Evolutionary conservation across 2,797 vertebrate genomes (phyloP).

Genomic region (Typhlichthys subterraneus): DNA sequence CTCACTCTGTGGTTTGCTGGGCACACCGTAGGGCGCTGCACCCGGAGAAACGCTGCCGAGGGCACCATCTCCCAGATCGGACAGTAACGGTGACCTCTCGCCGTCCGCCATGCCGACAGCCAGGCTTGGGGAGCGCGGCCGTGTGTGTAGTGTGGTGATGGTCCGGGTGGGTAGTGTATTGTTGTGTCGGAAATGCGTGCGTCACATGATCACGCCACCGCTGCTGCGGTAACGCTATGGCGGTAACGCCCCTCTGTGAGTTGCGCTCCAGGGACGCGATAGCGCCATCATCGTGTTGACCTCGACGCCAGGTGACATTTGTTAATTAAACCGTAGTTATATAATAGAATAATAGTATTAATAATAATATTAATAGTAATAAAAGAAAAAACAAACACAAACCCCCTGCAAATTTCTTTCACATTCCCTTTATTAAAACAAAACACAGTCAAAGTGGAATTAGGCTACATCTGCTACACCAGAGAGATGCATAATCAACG

Average conservation of each 20-base stretch:
- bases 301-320: not conserved
- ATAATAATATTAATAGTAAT: too few relatives aligned
- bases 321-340: not conserved
- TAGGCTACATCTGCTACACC: too few relatives aligned
- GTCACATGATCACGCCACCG: slow-evolving; percentile 74
- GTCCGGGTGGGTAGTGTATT: slow-evolving; percentile 61
- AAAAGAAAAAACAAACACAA: too few relatives aligned
- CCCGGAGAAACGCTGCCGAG: slow-evolving; percentile 82
- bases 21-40: slow-evolving; percentile 76
- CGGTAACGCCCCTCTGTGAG: slow-evolving; percentile 19
- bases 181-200: slow-evolving; percentile 76
- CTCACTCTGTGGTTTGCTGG: slow-evolving; percentile 87
- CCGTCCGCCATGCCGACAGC: slow-evolving; percentile 87
- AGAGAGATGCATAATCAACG: too few relatives aligned
- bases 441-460: too few relatives aligned
- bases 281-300: too few relatives aligned
- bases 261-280: too few relatives aligned
- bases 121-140: slow-evolving; percentile 49
- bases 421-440: too few relatives aligned
- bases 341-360: too few relatives aligned
- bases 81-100: slow-evolving; percentile 90
- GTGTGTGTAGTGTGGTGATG: slow-evolving; percentile 34
- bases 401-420: too few relatives aligned
- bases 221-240: slow-evolving; percentile 67
- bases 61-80: slow-evolving; percentile 84